These are phyloP conservation scores for Chaetorhynchus papuensis DNA, from an alignment of 2,113 vertebrate species.

Conservation along the genomic window DNA sequence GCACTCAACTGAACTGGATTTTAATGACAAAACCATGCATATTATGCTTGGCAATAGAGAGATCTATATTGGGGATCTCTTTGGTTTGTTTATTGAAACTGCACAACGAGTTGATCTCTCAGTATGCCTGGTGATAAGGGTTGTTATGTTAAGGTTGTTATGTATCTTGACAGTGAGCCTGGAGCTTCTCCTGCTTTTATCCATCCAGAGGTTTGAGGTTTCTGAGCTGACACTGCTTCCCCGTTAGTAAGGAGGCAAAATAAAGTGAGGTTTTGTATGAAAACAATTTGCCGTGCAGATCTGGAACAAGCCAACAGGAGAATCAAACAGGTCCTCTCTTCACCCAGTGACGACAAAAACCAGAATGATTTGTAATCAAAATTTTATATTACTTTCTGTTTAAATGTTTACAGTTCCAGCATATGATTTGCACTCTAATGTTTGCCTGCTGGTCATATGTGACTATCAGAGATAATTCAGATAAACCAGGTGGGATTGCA, in stretches of 20 bases:
- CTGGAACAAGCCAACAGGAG: not conserved
- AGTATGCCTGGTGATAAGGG: not conserved
- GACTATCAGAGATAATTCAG: not conserved
- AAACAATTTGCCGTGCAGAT: not conserved
- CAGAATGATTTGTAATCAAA: not conserved
- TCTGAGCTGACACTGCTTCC: not conserved
- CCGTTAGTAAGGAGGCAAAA: not conserved
- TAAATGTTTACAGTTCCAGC: not conserved
- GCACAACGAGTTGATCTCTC: not conserved
- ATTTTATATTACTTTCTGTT: not conserved
- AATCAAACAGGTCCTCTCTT: not conserved
- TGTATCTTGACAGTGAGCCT: not conserved
- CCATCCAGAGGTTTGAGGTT: not conserved
- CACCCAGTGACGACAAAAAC: not conserved
- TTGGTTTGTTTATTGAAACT: not conserved
- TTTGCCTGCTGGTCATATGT: not conserved
- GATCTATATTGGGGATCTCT: not conserved
- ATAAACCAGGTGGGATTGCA: not conserved
- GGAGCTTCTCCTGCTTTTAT: not conserved
- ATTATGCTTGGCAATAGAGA: not conserved
- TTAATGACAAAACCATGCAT: not conserved
- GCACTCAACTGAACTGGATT: not conserved
- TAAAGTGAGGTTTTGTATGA: not conserved
- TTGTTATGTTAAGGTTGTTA: not conserved
- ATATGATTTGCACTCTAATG: not conserved